These are phyloP conservation scores for Ornithoptera alexandrae DNA, from an alignment of 2,888 invertebrate species.

Conservation along the genomic window DNA sequence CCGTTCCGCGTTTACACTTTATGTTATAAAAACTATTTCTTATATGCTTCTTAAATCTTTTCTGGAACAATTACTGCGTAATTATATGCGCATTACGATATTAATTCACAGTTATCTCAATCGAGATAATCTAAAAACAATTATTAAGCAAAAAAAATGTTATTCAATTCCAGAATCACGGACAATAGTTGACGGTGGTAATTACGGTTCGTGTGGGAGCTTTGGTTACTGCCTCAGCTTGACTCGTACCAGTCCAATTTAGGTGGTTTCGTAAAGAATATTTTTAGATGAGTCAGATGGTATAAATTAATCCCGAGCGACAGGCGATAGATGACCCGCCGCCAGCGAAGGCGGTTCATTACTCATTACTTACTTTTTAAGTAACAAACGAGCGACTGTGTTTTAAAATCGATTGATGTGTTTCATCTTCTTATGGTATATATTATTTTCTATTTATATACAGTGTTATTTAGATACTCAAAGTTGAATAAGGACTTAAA, in stretches of 20 bases:
- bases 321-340: constrained; percentile 41
- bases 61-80: constrained; percentile 1
- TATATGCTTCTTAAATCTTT: background rate
- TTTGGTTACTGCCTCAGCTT: constrained; percentile 17
- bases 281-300: constrained; percentile 30
- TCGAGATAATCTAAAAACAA: constrained; percentile 3
- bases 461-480: constrained; percentile 4
- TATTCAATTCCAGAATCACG: constrained; percentile 22
- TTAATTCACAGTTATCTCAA: constrained; percentile 15
- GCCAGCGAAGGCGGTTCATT: constrained; percentile 44
- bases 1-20: background rate
- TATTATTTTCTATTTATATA: constrained; percentile 7
- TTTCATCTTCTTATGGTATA: constrained; percentile 13
- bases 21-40: background rate
- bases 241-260: constrained; percentile 31
- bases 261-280: constrained; percentile 51
- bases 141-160: constrained; percentile 23
- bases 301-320: constrained; percentile 50
- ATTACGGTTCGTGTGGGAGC: constrained; percentile 22
- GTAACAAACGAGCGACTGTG: constrained; percentile 27
- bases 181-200: constrained; percentile 18
- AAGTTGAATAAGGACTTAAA: background rate
- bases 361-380: constrained; percentile 44
- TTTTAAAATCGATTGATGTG: constrained; percentile 5
- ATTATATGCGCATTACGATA: background rate